These are phyloP conservation scores for Scaptomyza flava DNA, from an alignment of 2,888 invertebrate genomes.

Conservation along the genomic window DNA sequence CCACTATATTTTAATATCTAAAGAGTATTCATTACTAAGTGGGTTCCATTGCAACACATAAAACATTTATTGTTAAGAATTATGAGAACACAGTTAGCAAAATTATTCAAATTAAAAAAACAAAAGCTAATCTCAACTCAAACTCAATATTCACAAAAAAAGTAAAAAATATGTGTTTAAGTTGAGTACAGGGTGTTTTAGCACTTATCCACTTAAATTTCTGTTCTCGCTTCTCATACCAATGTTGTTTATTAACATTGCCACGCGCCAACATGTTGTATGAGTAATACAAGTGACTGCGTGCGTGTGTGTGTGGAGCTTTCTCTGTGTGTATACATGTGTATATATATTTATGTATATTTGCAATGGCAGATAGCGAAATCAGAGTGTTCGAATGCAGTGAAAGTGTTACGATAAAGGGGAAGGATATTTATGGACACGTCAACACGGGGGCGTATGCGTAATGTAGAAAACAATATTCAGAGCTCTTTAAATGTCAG, in stretches of 20 bases:
- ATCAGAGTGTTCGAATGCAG: constrained; percentile 38
- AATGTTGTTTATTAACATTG: constrained; percentile 6
- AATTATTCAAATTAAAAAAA: no score
- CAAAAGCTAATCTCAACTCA: no score
- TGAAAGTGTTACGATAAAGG: constrained; percentile 21
- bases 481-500: neutral
- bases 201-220: neutral
- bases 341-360: constrained; percentile 12
- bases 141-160: neutral
- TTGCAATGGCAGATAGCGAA: constrained; percentile 18
- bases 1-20: neutral
- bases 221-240: neutral
- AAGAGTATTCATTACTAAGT: neutral
- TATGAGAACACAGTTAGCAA: no score
- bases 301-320: neutral
- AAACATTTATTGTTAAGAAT: no score
- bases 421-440: constrained; percentile 1
- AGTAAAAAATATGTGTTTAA: neutral
- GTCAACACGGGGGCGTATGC: constrained; percentile 6
- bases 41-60: no score
- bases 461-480: neutral
- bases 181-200: neutral
- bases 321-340: neutral
- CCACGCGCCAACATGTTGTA: constrained; percentile 45
- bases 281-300: constrained; percentile 63